Evolutionary conservation across 2,797 vertebrate species (phyloP), one percentile per base, ranked within the genome.

Genomic region (Cyprinodon diabolis): DNA sequence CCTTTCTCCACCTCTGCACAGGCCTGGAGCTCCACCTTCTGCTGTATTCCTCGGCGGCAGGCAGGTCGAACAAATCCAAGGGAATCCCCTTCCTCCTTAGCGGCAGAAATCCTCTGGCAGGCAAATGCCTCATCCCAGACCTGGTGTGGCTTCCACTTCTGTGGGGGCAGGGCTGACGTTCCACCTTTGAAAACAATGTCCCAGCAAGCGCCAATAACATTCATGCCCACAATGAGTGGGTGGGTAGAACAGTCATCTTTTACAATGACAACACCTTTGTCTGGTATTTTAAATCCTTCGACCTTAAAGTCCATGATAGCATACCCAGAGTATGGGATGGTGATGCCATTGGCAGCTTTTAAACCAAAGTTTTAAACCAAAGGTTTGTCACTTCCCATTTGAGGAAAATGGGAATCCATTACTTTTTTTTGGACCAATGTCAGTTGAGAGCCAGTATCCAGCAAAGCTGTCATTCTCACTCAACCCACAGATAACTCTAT

Each of bases 231-330:
- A 6, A 48, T 66, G 45, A 66, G 25, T 12, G 43, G 37, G 8
- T 48, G 45, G 2, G 37, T 45, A 21, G 63, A 66, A 40, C 40
- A 66, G 45, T 66, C 63, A 37, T 23, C 63, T 13, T 8, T 23
- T 10, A 48, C 63, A 1, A 51, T 19, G n/a, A 68, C 37, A n/a
- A 55, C 49, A 37, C 67, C 49, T 40, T 13, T 54, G 13, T 68
- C 1, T 30, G 12, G 13, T 13, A 55, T n/a, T 7, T 55, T 35
- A 55, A 68, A 25, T 51, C 66, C 48, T 25, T 37, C 48, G 4
- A 68, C n/a, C 17, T 68, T 35, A 37, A 68, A 52, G 48, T 68
- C 66, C 66, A 68, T 68, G 35, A 68, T 8, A 3, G 66, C 17
- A 7, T 52, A 68, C 15, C 66, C 48, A 12, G 37, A 52, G 3